A percentile compares a stretch with the other conserved stretches of the same genome.
Evolutionary conservation across 1,140 invertebrate species (phyloP).

Genomic region (Drosophila suzukii): DNA sequence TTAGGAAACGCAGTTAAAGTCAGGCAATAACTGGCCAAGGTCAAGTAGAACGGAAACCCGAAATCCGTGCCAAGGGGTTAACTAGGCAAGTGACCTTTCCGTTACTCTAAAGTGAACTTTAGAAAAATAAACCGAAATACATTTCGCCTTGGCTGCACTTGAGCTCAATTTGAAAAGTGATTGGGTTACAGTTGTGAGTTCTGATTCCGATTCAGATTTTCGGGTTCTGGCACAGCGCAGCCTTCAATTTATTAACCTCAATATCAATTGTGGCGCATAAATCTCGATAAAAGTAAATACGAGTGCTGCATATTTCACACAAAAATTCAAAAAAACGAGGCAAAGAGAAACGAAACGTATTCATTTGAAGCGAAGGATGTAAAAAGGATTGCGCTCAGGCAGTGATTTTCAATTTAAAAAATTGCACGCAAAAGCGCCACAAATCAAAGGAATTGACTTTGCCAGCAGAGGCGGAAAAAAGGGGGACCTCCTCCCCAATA

Average conservation of each 20-base stretch:
- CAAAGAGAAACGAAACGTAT: constrained; percentile 68
- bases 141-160: constrained; percentile 68
- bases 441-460: constrained; percentile 82
- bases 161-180: constrained; percentile 72
- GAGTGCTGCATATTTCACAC: constrained; percentile 70
- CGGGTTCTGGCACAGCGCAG: constrained; percentile 44
- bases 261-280: constrained; percentile 81
- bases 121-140: constrained; percentile 37
- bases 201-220: constrained; percentile 21
- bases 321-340: constrained; percentile 29
- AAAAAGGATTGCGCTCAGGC: constrained; percentile 77
- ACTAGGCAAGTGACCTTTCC: constrained; percentile 64
- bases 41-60: constrained; percentile 43
- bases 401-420: constrained; percentile 83
- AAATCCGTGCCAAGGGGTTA: constrained; percentile 61
- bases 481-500: constrained; percentile 55
- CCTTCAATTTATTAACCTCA: constrained; percentile 82
- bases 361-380: constrained; percentile 76
- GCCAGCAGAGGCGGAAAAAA: constrained; percentile 28
- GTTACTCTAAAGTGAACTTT: constrained; percentile 54
- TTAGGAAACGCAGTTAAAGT: constrained; percentile 48
- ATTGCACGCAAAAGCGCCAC: constrained; percentile 82
- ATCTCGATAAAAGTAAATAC: constrained; percentile 81
- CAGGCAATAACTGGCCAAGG: constrained; percentile 40
- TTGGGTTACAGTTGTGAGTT: constrained; percentile 17